These are phyloP conservation scores for Prunella fulvescens DNA, from an alignment of 2,113 vertebrate species.

Conservation along the genomic window DNA sequence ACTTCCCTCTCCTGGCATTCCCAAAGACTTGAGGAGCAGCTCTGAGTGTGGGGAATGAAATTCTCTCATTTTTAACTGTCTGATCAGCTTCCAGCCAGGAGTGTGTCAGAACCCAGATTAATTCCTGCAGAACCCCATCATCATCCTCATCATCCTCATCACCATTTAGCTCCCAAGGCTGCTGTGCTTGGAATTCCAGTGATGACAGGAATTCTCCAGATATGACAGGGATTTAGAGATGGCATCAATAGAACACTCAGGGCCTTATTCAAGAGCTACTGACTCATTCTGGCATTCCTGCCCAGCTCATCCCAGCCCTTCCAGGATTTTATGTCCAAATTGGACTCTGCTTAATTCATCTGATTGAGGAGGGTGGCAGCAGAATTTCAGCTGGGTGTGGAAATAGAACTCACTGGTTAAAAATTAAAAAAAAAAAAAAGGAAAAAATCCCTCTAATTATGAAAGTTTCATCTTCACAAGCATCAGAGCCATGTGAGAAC, in stretches of 20 bases:
- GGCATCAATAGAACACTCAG: conserved; percentile 63
- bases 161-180: conserved; percentile 7
- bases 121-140: background rate
- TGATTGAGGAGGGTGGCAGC: conserved; percentile 11
- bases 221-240: conserved; percentile 51
- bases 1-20: background rate
- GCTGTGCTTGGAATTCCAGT: conserved; percentile 55
- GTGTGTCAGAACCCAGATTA: background rate
- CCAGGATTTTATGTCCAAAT: conserved; percentile 47
- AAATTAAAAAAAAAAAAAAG: fast-evolving
- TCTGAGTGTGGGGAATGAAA: background rate
- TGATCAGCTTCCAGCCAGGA: conserved; percentile 36
- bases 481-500: background rate
- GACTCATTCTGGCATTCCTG: conserved; percentile 65
- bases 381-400: background rate
- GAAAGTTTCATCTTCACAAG: background rate
- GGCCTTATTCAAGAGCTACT: conserved; percentile 68
- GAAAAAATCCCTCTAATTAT: background rate
- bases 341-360: background rate
- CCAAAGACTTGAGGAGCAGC: background rate
- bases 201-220: conserved; percentile 66
- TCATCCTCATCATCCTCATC: background rate
- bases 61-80: background rate
- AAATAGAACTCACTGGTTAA: background rate
- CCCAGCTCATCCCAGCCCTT: conserved; percentile 16